phyloP scores from a whole-genome alignment of 2,797 vertebrate genomes.

The Peromyscus melanophrys region DNA sequence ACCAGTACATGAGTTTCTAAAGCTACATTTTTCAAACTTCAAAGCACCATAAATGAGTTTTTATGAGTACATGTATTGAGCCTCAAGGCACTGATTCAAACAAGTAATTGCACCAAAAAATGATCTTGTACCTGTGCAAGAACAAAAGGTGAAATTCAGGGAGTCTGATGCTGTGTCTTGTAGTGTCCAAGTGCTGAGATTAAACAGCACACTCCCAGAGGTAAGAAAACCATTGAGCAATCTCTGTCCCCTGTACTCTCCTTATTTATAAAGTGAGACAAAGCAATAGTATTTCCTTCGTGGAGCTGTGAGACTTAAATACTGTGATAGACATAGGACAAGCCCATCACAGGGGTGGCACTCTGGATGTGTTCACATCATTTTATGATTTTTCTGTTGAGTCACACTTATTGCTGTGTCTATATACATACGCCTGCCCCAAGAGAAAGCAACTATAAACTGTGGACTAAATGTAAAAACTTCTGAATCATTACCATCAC shows the following conservation, averaged over 20 bases:
- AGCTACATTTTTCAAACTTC: background rate
- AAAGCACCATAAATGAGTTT: background rate
- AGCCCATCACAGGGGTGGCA: accelerated
- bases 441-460: background rate
- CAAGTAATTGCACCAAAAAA: background rate
- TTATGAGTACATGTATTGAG: conserved; percentile 30
- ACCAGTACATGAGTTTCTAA: background rate
- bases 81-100: background rate
- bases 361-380: accelerated
- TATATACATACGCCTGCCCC: background rate
- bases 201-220: background rate
- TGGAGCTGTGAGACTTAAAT: background rate
- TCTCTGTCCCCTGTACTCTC: background rate
- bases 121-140: background rate
- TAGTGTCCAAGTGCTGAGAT: background rate
- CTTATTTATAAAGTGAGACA: background rate
- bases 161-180: background rate
- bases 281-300: background rate
- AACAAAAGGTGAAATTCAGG: background rate
- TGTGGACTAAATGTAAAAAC: background rate
- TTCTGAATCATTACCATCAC: background rate
- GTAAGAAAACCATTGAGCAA: background rate
- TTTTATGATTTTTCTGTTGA: background rate
- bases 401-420: background rate
- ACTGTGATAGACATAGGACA: too few relatives aligned